Evolutionary conservation across 2,888 invertebrate genomes (phyloP).

Genomic region (Cybosia mesomella): DNA sequence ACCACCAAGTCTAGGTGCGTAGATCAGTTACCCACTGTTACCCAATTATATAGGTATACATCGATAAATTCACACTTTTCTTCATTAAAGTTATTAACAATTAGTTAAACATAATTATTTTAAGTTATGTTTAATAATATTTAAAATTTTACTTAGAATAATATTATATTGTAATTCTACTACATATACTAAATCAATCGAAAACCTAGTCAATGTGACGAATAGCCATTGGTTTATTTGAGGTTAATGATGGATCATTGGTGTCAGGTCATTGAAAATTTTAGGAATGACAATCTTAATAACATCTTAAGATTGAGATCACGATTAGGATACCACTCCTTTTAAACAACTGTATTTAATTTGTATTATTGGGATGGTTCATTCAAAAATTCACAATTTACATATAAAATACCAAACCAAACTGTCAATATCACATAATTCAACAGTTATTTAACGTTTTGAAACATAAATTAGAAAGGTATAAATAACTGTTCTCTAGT

Average conservation of each 20-base stretch:
- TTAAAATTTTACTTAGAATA: background rate
- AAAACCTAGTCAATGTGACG: background rate
- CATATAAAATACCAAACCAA: background rate
- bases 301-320: background rate
- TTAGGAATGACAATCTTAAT: background rate
- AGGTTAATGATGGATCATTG: background rate
- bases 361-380: background rate
- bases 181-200: background rate
- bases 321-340: background rate
- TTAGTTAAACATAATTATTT: too few relatives aligned
- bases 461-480: conserved; percentile 2
- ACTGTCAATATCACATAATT: background rate
- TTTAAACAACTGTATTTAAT: background rate
- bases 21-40: too few relatives aligned
- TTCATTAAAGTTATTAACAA: too few relatives aligned
- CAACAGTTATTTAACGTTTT: conserved; percentile 1
- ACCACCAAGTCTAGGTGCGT: too few relatives aligned
- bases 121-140: too few relatives aligned
- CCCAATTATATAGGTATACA: too few relatives aligned
- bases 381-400: background rate
- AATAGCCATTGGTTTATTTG: background rate
- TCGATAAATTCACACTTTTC: too few relatives aligned
- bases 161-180: background rate
- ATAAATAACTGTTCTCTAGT: background rate
- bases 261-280: background rate